Evolutionary conservation across 2,888 invertebrate species (phyloP), one percentile per base, ranked within the genome.

Genomic region (Eutolmus rufibarbis): DNA sequence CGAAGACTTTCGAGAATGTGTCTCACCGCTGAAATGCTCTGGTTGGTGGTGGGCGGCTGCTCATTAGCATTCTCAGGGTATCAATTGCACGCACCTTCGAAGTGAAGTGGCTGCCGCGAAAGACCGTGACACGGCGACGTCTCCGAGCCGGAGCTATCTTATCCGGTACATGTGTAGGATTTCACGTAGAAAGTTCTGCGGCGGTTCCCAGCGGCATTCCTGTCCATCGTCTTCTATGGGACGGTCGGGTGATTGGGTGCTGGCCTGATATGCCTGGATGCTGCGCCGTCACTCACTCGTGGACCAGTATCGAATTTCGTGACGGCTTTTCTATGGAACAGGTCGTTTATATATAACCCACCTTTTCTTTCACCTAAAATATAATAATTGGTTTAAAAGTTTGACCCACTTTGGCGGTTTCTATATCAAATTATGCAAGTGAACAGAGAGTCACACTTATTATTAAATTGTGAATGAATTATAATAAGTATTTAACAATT

Each of bases 11-110:
- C 9, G 40, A 46, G 28, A 79, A 46, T 81, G 81, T 51, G 56
- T 28, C 81, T 37, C 81, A 81, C 34, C 66, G 51, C 31, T 51
- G 46, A 31, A 31, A 56, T 37, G 81, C 81, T 57, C 66, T 28
- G 66, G 66, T 28, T 28, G 66, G 28, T 28, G 66, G 66, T 28
- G 66, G 66, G 66, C 23, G 66, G 66, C 66, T n/a, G 66, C 76
- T 79, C 79, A 79, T 81, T 81, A 81, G 81, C 51, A 81, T 81
- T 81, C 81, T 19, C 81, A 81, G 56, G 56, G 81, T 81, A 81
- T 81, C 81, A 56, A 56, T 81, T 81, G 51, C 81, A 81, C 66
- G 66, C 66, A 66, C 66, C 66, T 66, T 2, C 19, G 66, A 66
- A 12, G 66, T 23, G 28, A 16, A 46, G 46, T 56, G 56, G 16